Conservation (phyloP, 2,888 invertebrate genomes). For the Drosophila meridiana region DNA sequence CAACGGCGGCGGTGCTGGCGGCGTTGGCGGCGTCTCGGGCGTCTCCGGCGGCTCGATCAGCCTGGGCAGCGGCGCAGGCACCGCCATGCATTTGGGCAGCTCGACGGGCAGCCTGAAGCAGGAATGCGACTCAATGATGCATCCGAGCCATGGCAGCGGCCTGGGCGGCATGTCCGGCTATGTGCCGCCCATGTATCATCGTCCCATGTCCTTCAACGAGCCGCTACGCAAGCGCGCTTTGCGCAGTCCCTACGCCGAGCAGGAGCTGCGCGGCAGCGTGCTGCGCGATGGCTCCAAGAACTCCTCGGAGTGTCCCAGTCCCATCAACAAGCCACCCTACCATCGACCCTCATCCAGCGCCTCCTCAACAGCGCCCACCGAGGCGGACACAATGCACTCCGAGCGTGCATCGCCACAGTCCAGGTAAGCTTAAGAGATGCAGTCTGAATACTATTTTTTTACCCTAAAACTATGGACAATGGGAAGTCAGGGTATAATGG, state of each 20-base stretch:
- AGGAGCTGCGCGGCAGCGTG: constrained; percentile 88
- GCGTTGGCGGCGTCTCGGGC: constrained; percentile 28
- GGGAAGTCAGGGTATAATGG: not conserved
- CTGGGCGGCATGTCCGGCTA: constrained; percentile 84
- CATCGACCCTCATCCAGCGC: constrained; percentile 85
- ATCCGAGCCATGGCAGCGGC: constrained; percentile 82
- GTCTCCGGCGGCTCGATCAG: constrained; percentile 82
- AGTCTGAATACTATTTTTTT: too few species aligned
- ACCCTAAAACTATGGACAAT: too few species aligned
- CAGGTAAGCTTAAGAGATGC: constrained; percentile 71
- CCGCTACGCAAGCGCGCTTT: constrained; percentile 87
- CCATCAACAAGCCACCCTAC: constrained; percentile 84
- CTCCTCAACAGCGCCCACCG: constrained; percentile 85
- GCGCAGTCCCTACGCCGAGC: constrained; percentile 86
- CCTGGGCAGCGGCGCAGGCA: constrained; percentile 78
- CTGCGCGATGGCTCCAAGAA: constrained; percentile 87
- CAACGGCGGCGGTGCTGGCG: constrained; percentile 34
- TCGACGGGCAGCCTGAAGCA: constrained; percentile 83
- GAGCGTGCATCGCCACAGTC: constrained; percentile 85
- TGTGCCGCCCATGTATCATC: constrained; percentile 85
- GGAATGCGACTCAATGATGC: constrained; percentile 85
- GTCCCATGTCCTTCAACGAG: constrained; percentile 84
- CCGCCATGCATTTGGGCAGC: constrained; percentile 74
- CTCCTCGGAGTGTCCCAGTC: constrained; percentile 85
- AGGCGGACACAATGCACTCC: constrained; percentile 85